A percentile compares a stretch with the other conserved stretches of the same genome.
Evolutionary conservation across 1,140 invertebrate genomes (phyloP).

Genomic region (Olivierus martensii): DNA sequence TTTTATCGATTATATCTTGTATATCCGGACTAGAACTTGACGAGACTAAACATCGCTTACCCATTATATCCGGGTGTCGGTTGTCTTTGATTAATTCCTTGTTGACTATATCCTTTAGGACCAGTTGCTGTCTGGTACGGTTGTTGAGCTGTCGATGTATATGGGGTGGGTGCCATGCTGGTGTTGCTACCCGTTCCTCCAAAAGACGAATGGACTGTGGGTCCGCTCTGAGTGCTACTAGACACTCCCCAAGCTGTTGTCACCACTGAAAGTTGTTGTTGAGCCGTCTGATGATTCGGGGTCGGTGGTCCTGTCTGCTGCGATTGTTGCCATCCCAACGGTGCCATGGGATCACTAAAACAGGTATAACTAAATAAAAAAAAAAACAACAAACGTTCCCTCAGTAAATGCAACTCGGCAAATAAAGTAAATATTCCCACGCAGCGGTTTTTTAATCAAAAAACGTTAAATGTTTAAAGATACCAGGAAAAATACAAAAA

Average conservation of each 20-base stretch:
- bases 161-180: slow-evolving; percentile 25
- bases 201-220: slow-evolving; percentile 24
- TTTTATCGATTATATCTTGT: no score
- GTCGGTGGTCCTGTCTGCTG: slow-evolving; percentile 20
- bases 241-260: slow-evolving; percentile 31
- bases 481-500: no score
- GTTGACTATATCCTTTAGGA: slow-evolving; percentile 22
- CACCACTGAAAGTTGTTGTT: slow-evolving; percentile 34
- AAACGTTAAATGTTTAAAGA: no score
- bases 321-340: slow-evolving; percentile 21
- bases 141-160: slow-evolving; percentile 19
- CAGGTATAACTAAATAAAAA: slow-evolving; percentile 9
- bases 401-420: no score
- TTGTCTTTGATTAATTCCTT: slow-evolving; percentile 15
- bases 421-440: no score
- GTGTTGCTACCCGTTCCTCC: slow-evolving; percentile 28
- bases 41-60: slow-evolving; percentile 2
- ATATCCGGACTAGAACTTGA: no score
- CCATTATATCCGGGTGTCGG: slow-evolving; percentile 13
- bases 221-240: slow-evolving; percentile 29
- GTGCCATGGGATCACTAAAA: slow-evolving; percentile 15
- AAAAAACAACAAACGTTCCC: no score
- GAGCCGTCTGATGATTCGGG: slow-evolving; percentile 5
- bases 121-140: slow-evolving; percentile 23
- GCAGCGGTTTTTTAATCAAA: no score